phyloP scores from a whole-genome alignment of 2,888 invertebrate species.

The Anoncus sp. region DNA sequence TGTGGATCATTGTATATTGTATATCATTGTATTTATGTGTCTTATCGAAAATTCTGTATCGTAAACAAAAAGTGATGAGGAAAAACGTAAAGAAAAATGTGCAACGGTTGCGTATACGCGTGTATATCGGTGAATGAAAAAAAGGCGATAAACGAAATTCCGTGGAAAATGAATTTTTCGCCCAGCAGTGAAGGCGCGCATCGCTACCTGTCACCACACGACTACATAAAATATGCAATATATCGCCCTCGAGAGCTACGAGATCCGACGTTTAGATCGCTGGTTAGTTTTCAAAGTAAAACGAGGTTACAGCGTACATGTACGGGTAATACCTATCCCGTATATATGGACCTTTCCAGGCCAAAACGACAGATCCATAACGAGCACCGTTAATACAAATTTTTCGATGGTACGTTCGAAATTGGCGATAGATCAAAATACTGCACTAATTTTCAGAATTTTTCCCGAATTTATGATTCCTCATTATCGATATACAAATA shows the following conservation, averaged over 20 bases:
- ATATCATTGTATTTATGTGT: too few relatives aligned
- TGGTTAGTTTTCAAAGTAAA: conserved; percentile 16
- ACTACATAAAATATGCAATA: conserved; percentile 1
- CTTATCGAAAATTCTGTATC: too few relatives aligned
- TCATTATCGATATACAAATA: too few relatives aligned
- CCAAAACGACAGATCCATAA: not conserved
- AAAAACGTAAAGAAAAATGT: not conserved
- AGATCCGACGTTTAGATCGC: conserved; percentile 20
- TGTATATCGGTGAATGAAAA: not conserved
- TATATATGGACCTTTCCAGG: not conserved
- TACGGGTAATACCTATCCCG: conserved; percentile 1
- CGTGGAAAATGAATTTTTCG: conserved; percentile 52
- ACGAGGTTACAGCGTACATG: conserved; percentile 16
- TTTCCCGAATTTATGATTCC: too few relatives aligned
- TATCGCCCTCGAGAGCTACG: not conserved
- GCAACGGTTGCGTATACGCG: not conserved
- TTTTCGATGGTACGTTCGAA: too few relatives aligned
- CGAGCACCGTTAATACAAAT: too few relatives aligned
- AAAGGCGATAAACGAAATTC: conserved; percentile 44
- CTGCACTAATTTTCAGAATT: too few relatives aligned
- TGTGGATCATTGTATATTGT: too few relatives aligned
- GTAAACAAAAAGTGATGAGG: not conserved
- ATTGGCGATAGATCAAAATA: too few relatives aligned
- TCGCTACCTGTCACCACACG: conserved; percentile 21
- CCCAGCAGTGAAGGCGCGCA: conserved; percentile 4